Evolutionary conservation across 1,140 invertebrate genomes (phyloP), one percentile per base, ranked within the genome.

Genomic region (Microplitis demolitor): DNA sequence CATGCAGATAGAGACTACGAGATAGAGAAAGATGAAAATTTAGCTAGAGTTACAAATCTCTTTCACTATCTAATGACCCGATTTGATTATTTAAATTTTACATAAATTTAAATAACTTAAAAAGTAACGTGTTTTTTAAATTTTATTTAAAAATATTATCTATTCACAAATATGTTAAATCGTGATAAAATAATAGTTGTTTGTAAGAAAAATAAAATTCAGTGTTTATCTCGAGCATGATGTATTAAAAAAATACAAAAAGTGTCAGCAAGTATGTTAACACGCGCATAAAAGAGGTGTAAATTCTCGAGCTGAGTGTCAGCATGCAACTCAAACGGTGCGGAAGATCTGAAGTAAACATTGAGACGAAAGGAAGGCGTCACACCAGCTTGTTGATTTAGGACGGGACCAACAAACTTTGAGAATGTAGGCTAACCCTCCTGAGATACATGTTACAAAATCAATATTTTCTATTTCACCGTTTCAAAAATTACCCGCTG

Each of bases 401-500:
- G 80, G 80, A 81, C 79, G 69, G 53, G 73, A 72, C 67, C 74
- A 78, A 79, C 79, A 76, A 77, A 77, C 74, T 45, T 50, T 51
- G 72, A 63, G 51, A 77, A 80, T 80, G 75, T 75, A 69, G 73
- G 77, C 62, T 81, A 80, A 78, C 69, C 77, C 73, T 77, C 73
- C 34, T 69, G 50, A 78, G 62, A 78, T 76, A 75, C 69, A 77
- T 78, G 76, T 77, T 78, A 74, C 76, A 78, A 80, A 74, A 79
- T 80, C 78, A 79, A 81, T 81, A 81, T 80, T 81, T 79, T 78
- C 78, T 78, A 74, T 76, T 66, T 39, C 72, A 33, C 54, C 73
- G 45, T 62, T 62, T 33, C 31, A 69, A 66, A 31, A 62, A n/a
- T 37, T 13, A 34, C 3, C 37, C 24, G 14, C 24, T 33, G 31